Conservation (phyloP, 2,113 vertebrate genomes). For the Boleophthalmus pectinirostris region DNA sequence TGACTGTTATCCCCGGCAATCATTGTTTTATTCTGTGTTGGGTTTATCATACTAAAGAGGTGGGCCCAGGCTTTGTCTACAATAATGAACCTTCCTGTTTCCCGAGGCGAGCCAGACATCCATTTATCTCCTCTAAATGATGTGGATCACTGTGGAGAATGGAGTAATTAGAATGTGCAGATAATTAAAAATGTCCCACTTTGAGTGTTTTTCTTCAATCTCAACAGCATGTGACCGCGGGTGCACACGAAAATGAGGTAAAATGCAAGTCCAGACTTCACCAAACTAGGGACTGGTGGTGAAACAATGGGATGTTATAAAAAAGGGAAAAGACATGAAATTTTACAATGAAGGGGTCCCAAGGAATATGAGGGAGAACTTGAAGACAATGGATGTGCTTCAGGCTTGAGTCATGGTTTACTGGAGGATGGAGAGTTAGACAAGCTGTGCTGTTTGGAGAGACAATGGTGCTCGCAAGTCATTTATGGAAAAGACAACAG, state of each 20-base stretch:
- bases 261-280: slow-evolving; percentile 20
- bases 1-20: slow-evolving; percentile 51
- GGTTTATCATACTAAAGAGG: slow-evolving; percentile 53
- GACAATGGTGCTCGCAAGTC: slow-evolving; percentile 43
- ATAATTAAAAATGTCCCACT: slow-evolving; percentile 74
- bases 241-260: slow-evolving; percentile 51
- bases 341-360: slow-evolving; percentile 5
- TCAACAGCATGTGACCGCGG: slow-evolving; percentile 39
- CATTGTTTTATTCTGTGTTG: slow-evolving; percentile 27
- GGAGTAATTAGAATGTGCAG: slow-evolving; percentile 68
- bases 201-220: slow-evolving; percentile 46
- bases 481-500: slow-evolving; percentile 58
- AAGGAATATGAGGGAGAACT: slow-evolving; percentile 14
- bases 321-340: not conserved
- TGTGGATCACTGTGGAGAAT: slow-evolving; percentile 65
- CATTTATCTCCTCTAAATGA: slow-evolving; percentile 73
- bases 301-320: slow-evolving; percentile 29
- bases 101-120: slow-evolving; percentile 59
- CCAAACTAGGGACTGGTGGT: not conserved
- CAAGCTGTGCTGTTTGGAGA: slow-evolving; percentile 23
- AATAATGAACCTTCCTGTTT: slow-evolving; percentile 67
- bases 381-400: slow-evolving; percentile 28
- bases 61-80: slow-evolving; percentile 62
- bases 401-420: slow-evolving; percentile 40
- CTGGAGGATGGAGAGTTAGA: slow-evolving; percentile 24